Evolutionary conservation across 2,888 invertebrate genomes (phyloP).

Genomic region (Heterodera filipjevi): DNA sequence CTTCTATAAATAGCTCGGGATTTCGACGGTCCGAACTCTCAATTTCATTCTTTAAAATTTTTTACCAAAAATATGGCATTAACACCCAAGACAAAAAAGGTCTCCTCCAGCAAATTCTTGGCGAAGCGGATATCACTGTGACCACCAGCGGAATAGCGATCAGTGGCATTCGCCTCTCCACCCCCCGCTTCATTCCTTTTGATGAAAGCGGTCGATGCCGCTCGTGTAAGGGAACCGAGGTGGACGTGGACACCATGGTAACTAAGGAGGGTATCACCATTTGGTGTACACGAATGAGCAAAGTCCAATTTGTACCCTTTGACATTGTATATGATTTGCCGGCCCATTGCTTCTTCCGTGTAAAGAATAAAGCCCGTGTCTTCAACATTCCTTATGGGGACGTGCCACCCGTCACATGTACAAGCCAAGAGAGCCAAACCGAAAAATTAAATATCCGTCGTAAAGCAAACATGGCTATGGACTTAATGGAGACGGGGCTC

Average conservation of each 20-base stretch:
- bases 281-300: background rate
- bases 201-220: background rate
- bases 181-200: slow-evolving; percentile 1
- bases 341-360: too few relatives aligned
- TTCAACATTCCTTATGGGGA: too few relatives aligned
- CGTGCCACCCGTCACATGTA: too few relatives aligned
- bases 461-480: too few relatives aligned
- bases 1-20: too few relatives aligned
- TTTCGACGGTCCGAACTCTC: too few relatives aligned
- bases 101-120: background rate
- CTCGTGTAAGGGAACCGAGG: background rate
- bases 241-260: background rate
- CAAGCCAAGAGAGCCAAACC: too few relatives aligned
- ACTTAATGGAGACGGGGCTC: too few relatives aligned
- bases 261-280: slow-evolving; percentile 13
- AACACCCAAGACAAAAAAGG: background rate
- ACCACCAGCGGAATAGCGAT: background rate
- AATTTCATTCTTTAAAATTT: background rate
- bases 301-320: background rate
- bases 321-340: background rate
- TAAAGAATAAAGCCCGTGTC: too few relatives aligned
- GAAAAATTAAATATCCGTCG: too few relatives aligned
- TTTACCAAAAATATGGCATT: slow-evolving; percentile 23
- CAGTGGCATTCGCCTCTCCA: background rate
- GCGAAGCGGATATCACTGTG: background rate